Evolutionary conservation across 2,888 invertebrate species (phyloP), one percentile per base, ranked within the genome.

Genomic region (Eupithecia subfuscata): DNA sequence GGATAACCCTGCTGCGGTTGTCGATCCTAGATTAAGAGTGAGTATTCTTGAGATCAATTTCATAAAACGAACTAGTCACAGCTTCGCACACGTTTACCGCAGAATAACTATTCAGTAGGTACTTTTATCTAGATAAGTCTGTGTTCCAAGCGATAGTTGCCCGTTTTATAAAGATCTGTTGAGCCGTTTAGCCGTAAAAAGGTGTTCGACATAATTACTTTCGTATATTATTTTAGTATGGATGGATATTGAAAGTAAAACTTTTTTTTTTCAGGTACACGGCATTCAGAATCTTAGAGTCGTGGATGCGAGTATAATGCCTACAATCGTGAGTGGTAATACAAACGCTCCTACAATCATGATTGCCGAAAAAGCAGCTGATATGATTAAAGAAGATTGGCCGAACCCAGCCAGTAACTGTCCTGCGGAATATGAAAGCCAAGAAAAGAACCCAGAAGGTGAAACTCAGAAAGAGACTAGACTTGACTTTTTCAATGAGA

Each of bases 261-360:
- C 12, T 37, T 48, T 52, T 68, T 18, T 75, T 73, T 70, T 87
- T 30, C 88, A 96, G 85, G 96, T 97, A 0, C 95, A 96, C 80
- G 97, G 97, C 1, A 91, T 98, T 0, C 89, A 91, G 18, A 95
- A 96, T 9, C 92, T 98, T 9, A 94, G 98, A 45, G 97, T 98
- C 0, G 96, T 98, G 4, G 98, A 98, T 87, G 97, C 96, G 0
- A 98, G 97, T 81, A 95, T 98, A 30, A 98, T 98, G 97, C 98
- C 98, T 0, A 95, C 91, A 2, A 97, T 98, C 73, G 95, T 96
- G 0, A 97, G 95, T 48, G 98, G 98, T 0, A 98, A 98, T 85
- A 98, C 97, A 0, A 98, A 98, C 84, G 97, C 97, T 0, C 97
- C 98, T 0, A 96, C 96, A 1, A 96, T 98, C 67, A 98, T 98